Conservation (phyloP, 2,113 vertebrate genomes). For the Paracanthobrama guichenoti region DNA sequence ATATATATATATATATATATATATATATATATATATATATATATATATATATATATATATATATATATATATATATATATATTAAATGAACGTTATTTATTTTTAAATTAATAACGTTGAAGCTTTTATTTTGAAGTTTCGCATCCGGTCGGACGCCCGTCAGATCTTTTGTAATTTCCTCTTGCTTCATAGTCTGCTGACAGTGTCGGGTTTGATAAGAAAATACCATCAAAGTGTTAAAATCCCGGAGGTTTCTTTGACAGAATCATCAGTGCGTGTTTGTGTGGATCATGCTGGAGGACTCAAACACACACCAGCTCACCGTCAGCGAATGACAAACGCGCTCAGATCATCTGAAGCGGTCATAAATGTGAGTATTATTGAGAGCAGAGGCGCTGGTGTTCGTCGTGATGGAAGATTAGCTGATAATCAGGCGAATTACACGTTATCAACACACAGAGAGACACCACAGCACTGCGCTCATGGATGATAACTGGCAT, state of each 20-base stretch:
- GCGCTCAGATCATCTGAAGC: neutral
- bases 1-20: too few species aligned
- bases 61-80: too few species aligned
- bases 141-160: neutral
- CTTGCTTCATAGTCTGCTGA: constrained; percentile 25
- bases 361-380: constrained; percentile 52
- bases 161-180: neutral
- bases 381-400: neutral
- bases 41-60: too few species aligned
- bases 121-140: constrained; percentile 30
- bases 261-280: neutral
- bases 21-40: too few species aligned
- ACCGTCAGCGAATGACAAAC: constrained; percentile 26
- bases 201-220: neutral
- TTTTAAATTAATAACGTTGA: too few species aligned
- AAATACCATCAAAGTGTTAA: constrained; percentile 13
- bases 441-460: neutral
- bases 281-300: constrained; percentile 39
- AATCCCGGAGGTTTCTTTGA: neutral
- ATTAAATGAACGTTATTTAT: accelerated
- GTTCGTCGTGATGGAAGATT: constrained; percentile 17
- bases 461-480: neutral
- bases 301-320: constrained; percentile 7
- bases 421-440: neutral
- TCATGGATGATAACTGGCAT: neutral